Evolutionary conservation across 2,797 vertebrate species (phyloP).

Genomic region (Stomatorhinus walkeri): DNA sequence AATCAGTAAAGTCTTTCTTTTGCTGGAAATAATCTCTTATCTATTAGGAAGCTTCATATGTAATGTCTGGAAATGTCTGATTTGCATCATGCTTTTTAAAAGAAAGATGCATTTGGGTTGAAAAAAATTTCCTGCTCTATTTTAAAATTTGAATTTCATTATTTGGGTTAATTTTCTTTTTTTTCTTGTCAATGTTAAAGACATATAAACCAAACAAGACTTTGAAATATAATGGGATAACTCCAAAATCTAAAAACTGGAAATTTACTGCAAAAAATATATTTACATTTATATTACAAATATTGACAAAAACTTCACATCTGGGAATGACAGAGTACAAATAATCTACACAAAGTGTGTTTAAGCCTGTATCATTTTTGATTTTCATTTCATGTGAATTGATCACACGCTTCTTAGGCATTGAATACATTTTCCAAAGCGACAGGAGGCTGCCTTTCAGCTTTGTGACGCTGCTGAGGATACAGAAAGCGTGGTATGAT

Average conservation of each 20-base stretch:
- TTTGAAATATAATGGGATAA: neutral
- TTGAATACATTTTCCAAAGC: neutral
- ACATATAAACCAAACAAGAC: neutral
- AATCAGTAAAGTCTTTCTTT: neutral
- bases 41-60: neutral
- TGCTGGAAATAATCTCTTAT: neutral
- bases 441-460: neutral
- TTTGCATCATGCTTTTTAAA: neutral
- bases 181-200: neutral
- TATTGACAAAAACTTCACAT: constrained; percentile 36
- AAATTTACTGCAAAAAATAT: constrained; percentile 3
- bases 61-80: neutral
- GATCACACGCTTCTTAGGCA: neutral
- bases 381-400: constrained; percentile 40
- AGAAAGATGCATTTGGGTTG: neutral
- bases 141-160: neutral
- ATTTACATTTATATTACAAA: constrained; percentile 5
- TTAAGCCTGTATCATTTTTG: neutral
- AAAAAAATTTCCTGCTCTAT: neutral
- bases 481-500: neutral
- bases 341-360: constrained; percentile 31
- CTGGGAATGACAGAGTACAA: constrained; percentile 7
- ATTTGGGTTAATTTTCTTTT: constrained; percentile 34
- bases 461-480: neutral
- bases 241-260: constrained; percentile 12